Conservation (phyloP, 2,797 vertebrate genomes). For the Propithecus deckenii region DNA sequence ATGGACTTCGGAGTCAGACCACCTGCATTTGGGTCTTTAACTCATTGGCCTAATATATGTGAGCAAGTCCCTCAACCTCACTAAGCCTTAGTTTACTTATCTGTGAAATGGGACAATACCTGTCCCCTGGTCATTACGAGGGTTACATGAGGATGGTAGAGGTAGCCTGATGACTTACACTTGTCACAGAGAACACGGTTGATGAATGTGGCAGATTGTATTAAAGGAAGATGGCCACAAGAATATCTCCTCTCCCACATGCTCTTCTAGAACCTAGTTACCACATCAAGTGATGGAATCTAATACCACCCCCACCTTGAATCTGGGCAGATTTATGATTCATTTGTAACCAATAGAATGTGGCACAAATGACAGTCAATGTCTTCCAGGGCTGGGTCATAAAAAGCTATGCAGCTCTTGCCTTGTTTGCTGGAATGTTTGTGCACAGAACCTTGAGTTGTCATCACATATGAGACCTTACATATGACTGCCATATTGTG, state of each 20-base stretch:
- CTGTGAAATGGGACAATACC: too few relatives aligned
- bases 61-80: background rate
- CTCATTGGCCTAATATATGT: background rate
- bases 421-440: background rate
- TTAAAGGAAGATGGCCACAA: background rate
- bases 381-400: background rate
- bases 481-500: background rate
- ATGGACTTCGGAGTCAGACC: background rate
- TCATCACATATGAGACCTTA: background rate
- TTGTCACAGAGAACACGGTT: background rate
- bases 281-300: background rate
- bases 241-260: too few relatives aligned
- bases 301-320: background rate
- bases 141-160: too few relatives aligned
- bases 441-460: too few relatives aligned
- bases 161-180: too few relatives aligned
- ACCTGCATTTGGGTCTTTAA: background rate
- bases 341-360: background rate
- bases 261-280: background rate
- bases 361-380: background rate
- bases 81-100: background rate
- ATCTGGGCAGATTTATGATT: background rate
- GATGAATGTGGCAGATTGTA: background rate
- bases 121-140: background rate
- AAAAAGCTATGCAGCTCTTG: background rate